phyloP scores from a whole-genome alignment of 1,140 invertebrate species.

The Caerostris darwini region DNA sequence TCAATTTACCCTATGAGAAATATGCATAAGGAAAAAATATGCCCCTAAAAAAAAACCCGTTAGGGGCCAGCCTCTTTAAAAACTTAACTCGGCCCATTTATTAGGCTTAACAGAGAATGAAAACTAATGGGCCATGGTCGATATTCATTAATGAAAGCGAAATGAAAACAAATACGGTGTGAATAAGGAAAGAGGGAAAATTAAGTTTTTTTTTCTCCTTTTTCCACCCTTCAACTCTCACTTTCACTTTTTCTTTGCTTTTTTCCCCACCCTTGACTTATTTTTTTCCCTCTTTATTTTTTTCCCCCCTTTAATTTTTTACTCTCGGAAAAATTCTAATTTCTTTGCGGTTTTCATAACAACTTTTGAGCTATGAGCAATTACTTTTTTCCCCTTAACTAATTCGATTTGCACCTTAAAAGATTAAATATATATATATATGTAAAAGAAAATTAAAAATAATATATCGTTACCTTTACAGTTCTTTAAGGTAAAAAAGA shows the following conservation, averaged over 20 bases:
- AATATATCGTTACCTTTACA: background rate
- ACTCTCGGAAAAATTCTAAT: constrained; percentile 40
- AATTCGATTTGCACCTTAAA: constrained; percentile 59
- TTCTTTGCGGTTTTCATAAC: constrained; percentile 67
- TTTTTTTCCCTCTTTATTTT: constrained; percentile 35
- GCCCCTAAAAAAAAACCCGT: constrained; percentile 54
- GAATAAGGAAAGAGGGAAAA: constrained; percentile 45
- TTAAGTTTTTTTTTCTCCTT: constrained; percentile 1
- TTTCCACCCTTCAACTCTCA: constrained; percentile 25
- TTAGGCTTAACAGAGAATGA: constrained; percentile 75
- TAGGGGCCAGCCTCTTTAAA: constrained; percentile 76
- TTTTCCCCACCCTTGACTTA: constrained; percentile 33
- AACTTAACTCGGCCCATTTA: constrained; percentile 75
- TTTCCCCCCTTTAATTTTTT: background rate
- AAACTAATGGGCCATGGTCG: constrained; percentile 74
- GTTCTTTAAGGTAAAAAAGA: background rate
- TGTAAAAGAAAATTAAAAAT: background rate
- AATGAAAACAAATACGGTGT: constrained; percentile 75
- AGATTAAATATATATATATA: background rate
- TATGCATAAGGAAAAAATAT: constrained; percentile 71
- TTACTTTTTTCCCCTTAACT: constrained; percentile 53
- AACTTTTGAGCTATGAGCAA: constrained; percentile 59
- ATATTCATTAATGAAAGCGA: constrained; percentile 74
- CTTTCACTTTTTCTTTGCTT: constrained; percentile 31
- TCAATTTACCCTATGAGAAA: constrained; percentile 74